Evolutionary conservation across 2,888 invertebrate species (phyloP), one percentile per base, ranked within the genome.

Genomic region (Dolomedes plantarius): DNA sequence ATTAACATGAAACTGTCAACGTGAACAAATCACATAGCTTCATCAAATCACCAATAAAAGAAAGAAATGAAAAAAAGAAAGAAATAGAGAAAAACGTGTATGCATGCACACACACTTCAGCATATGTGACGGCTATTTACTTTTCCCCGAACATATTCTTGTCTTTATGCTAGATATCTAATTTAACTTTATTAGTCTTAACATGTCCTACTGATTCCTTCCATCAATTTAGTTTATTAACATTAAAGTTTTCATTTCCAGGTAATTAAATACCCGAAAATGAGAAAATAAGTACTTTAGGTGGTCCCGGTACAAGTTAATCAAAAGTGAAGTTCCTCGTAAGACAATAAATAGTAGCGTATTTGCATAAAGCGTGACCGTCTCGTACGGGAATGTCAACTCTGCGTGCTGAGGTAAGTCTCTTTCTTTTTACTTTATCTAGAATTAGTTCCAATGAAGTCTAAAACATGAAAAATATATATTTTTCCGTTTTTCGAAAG

Each of bases 341-440:
- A 46, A 46, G 46, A 6, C 11, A 23, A 46, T 56, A 19, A 56
- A 23, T 23, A 3, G 56, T 5, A 56, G 23, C 5, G 5, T 16
- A 56, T 56, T 56, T 56, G 56, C 56, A 56, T 56, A 56, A 56
- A 23, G 1, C 56, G 56, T 56, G 56, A 56, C 56, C 23, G 23
- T 23, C 16, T 19, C 56, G 3, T 6, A 23, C 23, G 3, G 23
- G 11, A 56, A 56, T 5, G 56, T 19, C 56, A 23, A 56, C 56
- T 56, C 56, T 56, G 6, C 56, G 56, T 56, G 56, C 11, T 5
- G 5, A 56, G 19, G 3, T 3, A 19, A 56, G 46, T 23, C 11
- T 5, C 6, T 23, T 23, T 56, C 23, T 23, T 56, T 56, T 11
- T 9, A 56, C 23, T 56, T 56, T 23, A 19, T 23, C 19, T 23